phyloP scores from a whole-genome alignment of 2,113 vertebrate genomes.

The Prietella phreatophila region DNA sequence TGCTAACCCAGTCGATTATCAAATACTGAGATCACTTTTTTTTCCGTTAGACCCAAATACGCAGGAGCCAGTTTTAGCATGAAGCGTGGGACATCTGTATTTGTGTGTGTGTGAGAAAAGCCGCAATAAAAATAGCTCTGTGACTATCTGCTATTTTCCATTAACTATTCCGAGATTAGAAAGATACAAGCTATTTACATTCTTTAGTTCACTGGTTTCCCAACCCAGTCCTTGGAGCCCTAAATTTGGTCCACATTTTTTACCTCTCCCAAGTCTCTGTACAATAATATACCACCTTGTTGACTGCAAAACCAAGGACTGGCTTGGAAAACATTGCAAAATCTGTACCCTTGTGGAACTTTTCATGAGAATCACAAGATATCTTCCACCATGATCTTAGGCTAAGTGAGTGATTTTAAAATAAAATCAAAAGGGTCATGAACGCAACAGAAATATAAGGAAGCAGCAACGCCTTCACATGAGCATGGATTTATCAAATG shows the following conservation, averaged over 20 bases:
- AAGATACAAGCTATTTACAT: conserved; percentile 14
- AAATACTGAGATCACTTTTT: not conserved
- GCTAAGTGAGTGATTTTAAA: not conserved
- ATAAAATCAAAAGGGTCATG: not conserved
- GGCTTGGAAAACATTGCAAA: not conserved
- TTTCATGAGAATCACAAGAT: not conserved
- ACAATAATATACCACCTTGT: not conserved
- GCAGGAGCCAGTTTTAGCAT: not conserved
- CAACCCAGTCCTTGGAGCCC: not conserved
- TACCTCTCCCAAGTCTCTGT: not conserved
- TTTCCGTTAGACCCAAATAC: not conserved
- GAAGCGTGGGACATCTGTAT: not conserved
- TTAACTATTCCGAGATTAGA: conserved; percentile 18
- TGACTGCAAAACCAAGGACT: not conserved
- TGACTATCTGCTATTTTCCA: conserved; percentile 8
- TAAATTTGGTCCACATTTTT: not conserved
- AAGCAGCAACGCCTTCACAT: not conserved
- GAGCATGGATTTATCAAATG: not conserved
- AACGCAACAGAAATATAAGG: not conserved
- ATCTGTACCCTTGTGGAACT: not conserved
- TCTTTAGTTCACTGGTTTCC: not conserved
- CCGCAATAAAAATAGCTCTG: conserved; percentile 30
- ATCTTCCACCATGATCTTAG: not conserved
- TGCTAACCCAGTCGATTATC: not conserved
- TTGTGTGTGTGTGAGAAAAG: not conserved